Evolutionary conservation across 1,140 invertebrate genomes (phyloP), one percentile per base, ranked within the genome.

Genomic region (Drosophila novamexicana): DNA sequence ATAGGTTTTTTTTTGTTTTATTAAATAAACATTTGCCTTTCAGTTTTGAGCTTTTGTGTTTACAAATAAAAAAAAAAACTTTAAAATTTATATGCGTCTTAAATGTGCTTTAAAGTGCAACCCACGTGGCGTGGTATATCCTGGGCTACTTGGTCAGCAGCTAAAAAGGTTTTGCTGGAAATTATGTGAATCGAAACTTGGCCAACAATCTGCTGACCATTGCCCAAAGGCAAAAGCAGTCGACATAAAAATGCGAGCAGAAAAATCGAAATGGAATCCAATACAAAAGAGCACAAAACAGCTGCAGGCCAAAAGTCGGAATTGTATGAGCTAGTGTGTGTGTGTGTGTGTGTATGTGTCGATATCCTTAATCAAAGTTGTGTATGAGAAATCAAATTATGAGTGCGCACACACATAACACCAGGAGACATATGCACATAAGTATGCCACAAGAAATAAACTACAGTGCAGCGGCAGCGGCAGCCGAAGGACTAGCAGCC

Each of bases 341-440:
- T 34, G 8, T 57, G 47, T 34, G 36, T 69, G 39, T 53, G 45
- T 61, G 22, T 59, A 10, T 45, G 7, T 49, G 61, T 16, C 36
- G 37, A 68, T 61, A 64, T 49, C 32, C 45, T 69, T 69, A 73
- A 73, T 73, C 64, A 73, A 54, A 61, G 45, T 49, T 75, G 53
- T 77, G 63, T 59, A 39, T 29, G 6, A 39, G 58, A 61, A 85
- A 81, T 85, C 78, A 68, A 81, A 81, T 85, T 85, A 85, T 81
- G 54, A 81, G 58, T 42, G 44, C 49, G 42, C 37, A 61, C 36
- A 72, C 14, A 49, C 12, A 47, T 22, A 64, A 44, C 7, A 36
- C 32, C 22, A 50, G 53, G 37, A 70, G 39, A 70, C 61, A 78
- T 56, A 79, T 78, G 76, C 68, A 70, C 64, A 77, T 39, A 80